Base-by-base conservation (phyloP, 1,140 invertebrate species). In the Drosophila bipectinata region DNA sequence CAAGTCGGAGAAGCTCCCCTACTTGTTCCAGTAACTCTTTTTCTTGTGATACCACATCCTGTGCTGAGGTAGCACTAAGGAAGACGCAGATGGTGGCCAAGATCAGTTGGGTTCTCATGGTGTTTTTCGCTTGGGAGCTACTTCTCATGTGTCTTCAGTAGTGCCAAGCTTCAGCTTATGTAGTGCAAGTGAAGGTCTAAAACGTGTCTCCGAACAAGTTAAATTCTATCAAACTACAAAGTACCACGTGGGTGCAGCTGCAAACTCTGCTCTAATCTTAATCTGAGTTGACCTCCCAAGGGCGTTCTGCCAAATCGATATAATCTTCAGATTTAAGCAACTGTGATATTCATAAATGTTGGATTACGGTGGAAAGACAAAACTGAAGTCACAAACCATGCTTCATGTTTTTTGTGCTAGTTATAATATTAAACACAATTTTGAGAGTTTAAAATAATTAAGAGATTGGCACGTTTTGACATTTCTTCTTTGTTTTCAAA, bases 401-500 rank as follows among this genome's bases (percentile, higher is more conserved):
- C 47, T 48, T 6, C n/a, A 48, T 10, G 12, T 39, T 68, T 26
- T 55, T 32, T 32, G 28, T 9, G 9, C 32, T 37, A 37, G 34
- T 44, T 44, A 2, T 44, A 4, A 44, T 12, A 15, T 45, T 48
- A 39, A 18, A 8, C 24, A 47, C 0, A 21, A 39, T 64, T 32
- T 73, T 6, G n/a, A 1, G n/a, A 18, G 10, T 10, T 15, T 28
- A 37, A 4, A 48, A 51, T 18, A 52, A 18, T 32, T 1, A 9
- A 4, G 6, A 18, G 21, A 73, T 61, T 41, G 71, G 7, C 71
- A 73, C 71, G 71, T 73, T 21, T 41, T 44, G 10, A 24, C 47
- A 62, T 55, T 37, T 72, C 10, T 41, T 55, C 44, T 72, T 72
- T 62, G 18, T 54, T 44, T 15, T 12, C 26, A 73, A 72, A 72